Evolutionary conservation across 2,797 vertebrate species (phyloP).

Genomic region (Phoxinus dragarum): DNA sequence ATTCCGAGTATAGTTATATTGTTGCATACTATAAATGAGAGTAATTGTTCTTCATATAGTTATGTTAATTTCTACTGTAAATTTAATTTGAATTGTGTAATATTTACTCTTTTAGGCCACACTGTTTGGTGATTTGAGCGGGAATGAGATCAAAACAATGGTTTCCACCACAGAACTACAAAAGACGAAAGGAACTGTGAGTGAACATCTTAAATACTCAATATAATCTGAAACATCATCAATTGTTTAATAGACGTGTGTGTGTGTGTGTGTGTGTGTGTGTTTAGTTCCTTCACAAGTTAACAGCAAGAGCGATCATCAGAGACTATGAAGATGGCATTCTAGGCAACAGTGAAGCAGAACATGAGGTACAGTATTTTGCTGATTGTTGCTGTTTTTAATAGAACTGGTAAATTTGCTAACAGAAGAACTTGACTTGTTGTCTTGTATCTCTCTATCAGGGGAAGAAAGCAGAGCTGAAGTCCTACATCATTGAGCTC

Average conservation of each 20-base stretch:
- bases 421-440: background rate
- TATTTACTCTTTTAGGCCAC: slow-evolving; percentile 76
- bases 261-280: background rate
- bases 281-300: slow-evolving; percentile 86
- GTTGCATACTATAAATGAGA: background rate
- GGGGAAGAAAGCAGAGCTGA: slow-evolving; percentile 85
- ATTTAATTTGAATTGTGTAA: background rate
- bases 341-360: slow-evolving; percentile 78
- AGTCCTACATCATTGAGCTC: slow-evolving; percentile 81
- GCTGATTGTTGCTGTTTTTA: background rate
- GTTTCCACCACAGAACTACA: slow-evolving; percentile 90
- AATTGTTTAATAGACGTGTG: background rate
- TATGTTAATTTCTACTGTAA: too few relatives aligned
- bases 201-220: slow-evolving; percentile 26
- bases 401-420: background rate
- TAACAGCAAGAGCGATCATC: slow-evolving; percentile 87
- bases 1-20: background rate
- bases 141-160: slow-evolving; percentile 82
- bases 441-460: slow-evolving; percentile 59
- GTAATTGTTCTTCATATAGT: background rate
- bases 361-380: slow-evolving; percentile 82
- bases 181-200: slow-evolving; percentile 86
- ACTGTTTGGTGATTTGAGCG: slow-evolving; percentile 79
- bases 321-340: slow-evolving; percentile 87
- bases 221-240: background rate